Evolutionary conservation across 2,888 invertebrate genomes (phyloP).

Genomic region (Nemotelus pantherinus): DNA sequence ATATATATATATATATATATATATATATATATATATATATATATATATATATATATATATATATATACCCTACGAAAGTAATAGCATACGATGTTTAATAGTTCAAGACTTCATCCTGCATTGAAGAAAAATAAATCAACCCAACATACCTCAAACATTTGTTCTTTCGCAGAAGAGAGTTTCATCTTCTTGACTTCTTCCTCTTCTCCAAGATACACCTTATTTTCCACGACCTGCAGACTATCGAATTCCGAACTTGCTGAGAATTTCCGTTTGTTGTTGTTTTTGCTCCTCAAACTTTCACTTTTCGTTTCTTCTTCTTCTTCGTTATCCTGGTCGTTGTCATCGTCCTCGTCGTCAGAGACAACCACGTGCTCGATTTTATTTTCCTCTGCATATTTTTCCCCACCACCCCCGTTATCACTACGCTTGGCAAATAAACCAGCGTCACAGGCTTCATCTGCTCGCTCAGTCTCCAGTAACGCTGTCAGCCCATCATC

Average conservation of each 20-base stretch:
- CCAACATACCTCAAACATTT: slow-evolving; percentile 54
- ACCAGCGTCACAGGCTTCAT: not conserved
- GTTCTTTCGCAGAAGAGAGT: slow-evolving; percentile 51
- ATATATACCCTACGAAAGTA: no score
- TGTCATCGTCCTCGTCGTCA: slow-evolving; percentile 13
- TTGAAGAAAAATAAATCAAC: no score
- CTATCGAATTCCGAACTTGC: slow-evolving; percentile 19
- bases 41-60: no score
- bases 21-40: no score
- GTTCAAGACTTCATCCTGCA: no score
- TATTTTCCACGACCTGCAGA: slow-evolving; percentile 3
- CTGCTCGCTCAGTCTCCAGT: not conserved
- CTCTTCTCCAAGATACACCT: slow-evolving; percentile 14
- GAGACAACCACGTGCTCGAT: slow-evolving; percentile 33
- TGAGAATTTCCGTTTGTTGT: slow-evolving; percentile 43
- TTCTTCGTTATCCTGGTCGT: no score
- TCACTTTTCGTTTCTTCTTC: slow-evolving; percentile 37
- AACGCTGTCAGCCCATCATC: not conserved
- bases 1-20: no score
- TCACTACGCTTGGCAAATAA: not conserved
- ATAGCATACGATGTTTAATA: no score
- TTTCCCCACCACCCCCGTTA: not conserved
- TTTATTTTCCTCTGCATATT: not conserved
- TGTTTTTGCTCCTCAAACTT: slow-evolving; percentile 41
- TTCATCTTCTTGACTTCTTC: slow-evolving; percentile 48